A percentile compares a stretch with the other conserved stretches of the same genome.
phyloP scores from a whole-genome alignment of 2,113 vertebrate species.

The Pseudois nayaur region DNA sequence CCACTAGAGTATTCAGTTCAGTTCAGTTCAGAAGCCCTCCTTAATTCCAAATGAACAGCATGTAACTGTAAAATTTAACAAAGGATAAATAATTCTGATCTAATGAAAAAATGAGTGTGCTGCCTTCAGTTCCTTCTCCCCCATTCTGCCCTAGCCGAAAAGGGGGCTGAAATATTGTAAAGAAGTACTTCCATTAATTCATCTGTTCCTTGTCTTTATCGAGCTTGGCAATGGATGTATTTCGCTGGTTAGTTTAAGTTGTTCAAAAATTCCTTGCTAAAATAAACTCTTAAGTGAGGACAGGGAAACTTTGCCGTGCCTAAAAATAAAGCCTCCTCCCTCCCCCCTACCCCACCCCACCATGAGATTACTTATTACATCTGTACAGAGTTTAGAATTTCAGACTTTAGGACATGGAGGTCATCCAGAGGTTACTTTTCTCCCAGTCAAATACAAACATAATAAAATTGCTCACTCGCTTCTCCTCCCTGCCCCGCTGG shows the following conservation, averaged over 20 bases:
- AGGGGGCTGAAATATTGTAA: constrained; percentile 38
- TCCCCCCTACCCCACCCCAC: background rate
- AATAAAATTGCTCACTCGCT: constrained; percentile 72
- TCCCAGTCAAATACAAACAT: constrained; percentile 84
- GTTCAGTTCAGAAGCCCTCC: background rate
- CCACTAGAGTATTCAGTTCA: background rate
- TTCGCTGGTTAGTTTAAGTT: constrained; percentile 61
- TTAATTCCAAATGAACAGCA: background rate
- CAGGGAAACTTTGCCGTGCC: constrained; percentile 80
- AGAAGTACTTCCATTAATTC: background rate
- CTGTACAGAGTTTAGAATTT: constrained; percentile 84
- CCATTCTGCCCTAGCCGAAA: constrained; percentile 46
- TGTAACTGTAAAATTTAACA: constrained; percentile 31
- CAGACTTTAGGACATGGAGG: constrained; percentile 81
- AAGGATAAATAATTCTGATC: constrained; percentile 3
- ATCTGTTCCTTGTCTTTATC: constrained; percentile 44
- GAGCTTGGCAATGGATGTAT: constrained; percentile 52
- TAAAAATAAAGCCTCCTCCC: constrained; percentile 84
- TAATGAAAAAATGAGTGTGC: background rate
- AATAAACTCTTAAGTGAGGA: constrained; percentile 78
- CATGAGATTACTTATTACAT: constrained; percentile 81
- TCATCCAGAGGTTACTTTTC: constrained; percentile 85
- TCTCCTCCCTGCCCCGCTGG: constrained; percentile 72
- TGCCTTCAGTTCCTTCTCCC: background rate
- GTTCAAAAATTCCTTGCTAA: constrained; percentile 72